Conservation (phyloP, 1,140 invertebrate species). For the Zaprionus kolodkinae region DNA sequence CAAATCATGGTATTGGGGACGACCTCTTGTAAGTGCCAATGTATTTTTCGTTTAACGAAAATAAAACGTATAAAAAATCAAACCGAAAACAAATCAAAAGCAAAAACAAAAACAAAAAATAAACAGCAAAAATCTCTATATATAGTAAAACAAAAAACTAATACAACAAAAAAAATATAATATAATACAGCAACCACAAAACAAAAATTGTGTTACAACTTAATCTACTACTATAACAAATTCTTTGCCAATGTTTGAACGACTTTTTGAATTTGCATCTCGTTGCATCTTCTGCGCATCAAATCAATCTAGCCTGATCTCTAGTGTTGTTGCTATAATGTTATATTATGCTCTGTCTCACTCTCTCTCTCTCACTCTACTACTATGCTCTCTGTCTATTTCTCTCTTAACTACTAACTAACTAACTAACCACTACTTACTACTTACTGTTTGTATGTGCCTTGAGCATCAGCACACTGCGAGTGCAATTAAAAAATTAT, state of each 20-base stretch:
- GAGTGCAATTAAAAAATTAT: conserved; percentile 53
- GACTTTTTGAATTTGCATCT: conserved; percentile 63
- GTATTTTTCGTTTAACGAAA: conserved; percentile 79
- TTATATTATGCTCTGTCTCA: conserved; percentile 61
- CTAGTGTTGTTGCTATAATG: conserved; percentile 73
- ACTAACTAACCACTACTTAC: conserved; percentile 31
- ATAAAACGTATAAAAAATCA: conserved; percentile 41
- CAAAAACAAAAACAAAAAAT: conserved; percentile 11
- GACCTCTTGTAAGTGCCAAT: conserved; percentile 94
- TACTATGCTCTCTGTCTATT: conserved; percentile 43
- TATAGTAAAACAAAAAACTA: conserved; percentile 40
- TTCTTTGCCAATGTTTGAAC: conserved; percentile 55
- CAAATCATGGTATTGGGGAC: conserved; percentile 97
- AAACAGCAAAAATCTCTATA: conserved; percentile 30
- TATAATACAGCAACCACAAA: conserved; percentile 64
- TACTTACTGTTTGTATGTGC: conserved; percentile 74
- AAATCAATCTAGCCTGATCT: conserved; percentile 66
- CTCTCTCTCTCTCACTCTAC: conserved; percentile 24
- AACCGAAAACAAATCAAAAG: conserved; percentile 45
- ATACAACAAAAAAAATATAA: conserved; percentile 35
- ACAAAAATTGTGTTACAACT: conserved; percentile 65
- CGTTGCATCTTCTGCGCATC: conserved; percentile 64
- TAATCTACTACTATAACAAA: conserved; percentile 21
- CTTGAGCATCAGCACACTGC: conserved; percentile 58
- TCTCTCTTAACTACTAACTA: conserved; percentile 52